Evolutionary conservation across 2,888 invertebrate genomes (phyloP).

Genomic region (Stenolophus ochropezus): DNA sequence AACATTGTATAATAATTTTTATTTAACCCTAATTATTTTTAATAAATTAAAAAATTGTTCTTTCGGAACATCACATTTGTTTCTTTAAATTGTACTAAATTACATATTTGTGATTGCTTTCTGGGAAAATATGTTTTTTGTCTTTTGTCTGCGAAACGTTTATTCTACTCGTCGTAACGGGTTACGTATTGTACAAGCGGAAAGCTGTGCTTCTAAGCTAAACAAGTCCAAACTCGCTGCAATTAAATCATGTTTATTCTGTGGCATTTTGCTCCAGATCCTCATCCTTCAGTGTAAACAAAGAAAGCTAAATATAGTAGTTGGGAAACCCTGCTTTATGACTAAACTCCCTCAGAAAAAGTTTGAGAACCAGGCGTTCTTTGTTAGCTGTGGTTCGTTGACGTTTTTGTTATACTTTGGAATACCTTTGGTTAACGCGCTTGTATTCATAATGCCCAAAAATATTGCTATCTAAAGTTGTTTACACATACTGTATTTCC

Average conservation of each 20-base stretch:
- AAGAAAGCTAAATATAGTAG: constrained; percentile 30
- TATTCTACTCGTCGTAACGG: background rate
- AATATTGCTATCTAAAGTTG: too few relatives aligned
- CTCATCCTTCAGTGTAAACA: constrained; percentile 17
- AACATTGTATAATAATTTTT: too few relatives aligned
- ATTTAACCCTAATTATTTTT: too few relatives aligned
- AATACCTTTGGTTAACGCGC: too few relatives aligned
- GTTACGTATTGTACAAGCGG: constrained; percentile 11
- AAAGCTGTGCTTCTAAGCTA: background rate
- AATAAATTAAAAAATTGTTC: too few relatives aligned
- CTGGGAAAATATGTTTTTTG: background rate
- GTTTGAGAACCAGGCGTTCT: background rate
- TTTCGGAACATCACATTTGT: too few relatives aligned
- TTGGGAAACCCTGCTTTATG: background rate
- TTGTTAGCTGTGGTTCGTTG: too few relatives aligned
- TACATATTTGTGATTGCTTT: too few relatives aligned
- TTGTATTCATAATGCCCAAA: too few relatives aligned
- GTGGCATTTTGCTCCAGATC: constrained; percentile 9
- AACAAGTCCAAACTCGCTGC: background rate
- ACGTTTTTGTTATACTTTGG: too few relatives aligned
- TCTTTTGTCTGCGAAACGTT: background rate
- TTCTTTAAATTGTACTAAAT: too few relatives aligned
- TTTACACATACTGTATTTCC: too few relatives aligned
- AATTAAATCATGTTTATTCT: constrained; percentile 36
- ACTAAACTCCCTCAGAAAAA: background rate